These are phyloP conservation scores for Gastracanthus pulcherrimus DNA, from an alignment of 2,888 invertebrate genomes.

Conservation along the genomic window DNA sequence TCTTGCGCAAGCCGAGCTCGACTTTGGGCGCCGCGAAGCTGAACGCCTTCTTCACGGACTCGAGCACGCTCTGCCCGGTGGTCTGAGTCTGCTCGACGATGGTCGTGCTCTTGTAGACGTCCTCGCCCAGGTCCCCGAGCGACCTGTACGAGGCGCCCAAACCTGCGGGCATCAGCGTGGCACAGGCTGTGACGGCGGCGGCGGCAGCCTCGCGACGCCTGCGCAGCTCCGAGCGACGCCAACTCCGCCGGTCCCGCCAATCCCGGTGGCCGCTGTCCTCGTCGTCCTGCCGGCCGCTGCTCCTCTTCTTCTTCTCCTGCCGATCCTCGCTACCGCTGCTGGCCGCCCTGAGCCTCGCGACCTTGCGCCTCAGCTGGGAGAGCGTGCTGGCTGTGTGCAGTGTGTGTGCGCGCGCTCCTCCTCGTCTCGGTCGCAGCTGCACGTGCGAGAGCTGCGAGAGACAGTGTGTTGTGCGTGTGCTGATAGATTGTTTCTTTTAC, in stretches of 20 bases:
- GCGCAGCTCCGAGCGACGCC: constrained; percentile 56
- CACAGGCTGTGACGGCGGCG: constrained; percentile 57
- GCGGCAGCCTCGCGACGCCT: constrained; percentile 58
- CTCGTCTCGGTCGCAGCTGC: background rate
- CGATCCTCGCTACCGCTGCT: constrained; percentile 53
- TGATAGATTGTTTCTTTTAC: background rate
- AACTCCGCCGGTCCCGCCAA: constrained; percentile 55
- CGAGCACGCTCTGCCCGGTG: constrained; percentile 79
- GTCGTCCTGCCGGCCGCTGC: constrained; percentile 20
- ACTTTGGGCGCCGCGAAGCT: constrained; percentile 78
- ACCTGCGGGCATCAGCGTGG: constrained; percentile 81
- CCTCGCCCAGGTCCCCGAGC: constrained; percentile 79
- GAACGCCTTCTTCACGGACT: constrained; percentile 82
- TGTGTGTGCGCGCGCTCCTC: background rate
- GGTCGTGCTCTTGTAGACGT: constrained; percentile 83
- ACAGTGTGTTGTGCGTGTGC: constrained; percentile 53
- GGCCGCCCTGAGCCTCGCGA: background rate
- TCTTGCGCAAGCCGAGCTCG: constrained; percentile 75
- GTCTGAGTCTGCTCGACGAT: constrained; percentile 79
- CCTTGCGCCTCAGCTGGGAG: constrained; percentile 33
- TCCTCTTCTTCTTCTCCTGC: background rate
- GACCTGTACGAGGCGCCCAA: constrained; percentile 83
- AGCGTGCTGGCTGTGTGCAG: constrained; percentile 27
- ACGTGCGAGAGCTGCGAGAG: constrained; percentile 60
- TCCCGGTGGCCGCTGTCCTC: constrained; percentile 11